Base-by-base conservation (phyloP, 2,113 vertebrate species). In the Epinephelus lanceolatus region DNA sequence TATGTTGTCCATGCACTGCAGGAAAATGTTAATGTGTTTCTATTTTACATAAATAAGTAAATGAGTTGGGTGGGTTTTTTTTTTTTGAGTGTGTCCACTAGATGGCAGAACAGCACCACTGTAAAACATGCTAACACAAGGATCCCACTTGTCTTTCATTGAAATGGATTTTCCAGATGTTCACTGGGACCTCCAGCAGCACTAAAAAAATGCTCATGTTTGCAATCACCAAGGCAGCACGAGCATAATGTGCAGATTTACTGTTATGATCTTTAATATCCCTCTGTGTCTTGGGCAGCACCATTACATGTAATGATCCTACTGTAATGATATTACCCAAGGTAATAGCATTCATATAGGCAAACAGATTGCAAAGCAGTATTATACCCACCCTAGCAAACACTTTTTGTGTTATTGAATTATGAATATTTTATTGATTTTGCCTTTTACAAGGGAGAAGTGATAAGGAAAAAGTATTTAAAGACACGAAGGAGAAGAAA, bases 61-160 rank as follows among this genome's bases (percentile, higher is more conserved):
- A 57, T 59, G 15, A 18, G 21, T 17, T 3, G 6, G 2, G 2
- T 42, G 40, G 6, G 6, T 8, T 27, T 1, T 3, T 5, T n/a
- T n/a, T 19, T 55, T 75, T 1, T 10, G 2, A 42, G 7, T 61
- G 18, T 81, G 63, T 65, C 86, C 92, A 89, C 89, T 83, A 88
- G 92, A 78, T 87, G 92, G 80, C 68, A 45, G 6, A 18, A 53
- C 18, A 71, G 63, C 30, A 66, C 57, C 12, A 7, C 42, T 72
- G 7, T 75, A 33, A 66, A 56, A 63, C 67, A 60, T 13, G 3
- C 18, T 6, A 1, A 12, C 17, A 19, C 10, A 0, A 55, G 21
- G 7, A 0, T 47, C 13, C 5, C 6, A 0, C 23, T 27, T 74
- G 42, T 69, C 21, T 9, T 9, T 3, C 37, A 42, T 78, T 40